Percentiles rank a stretch among this genome's conserved stretches.
Conservation (phyloP, 2,888 invertebrate genomes). For the Drosophila aldrichi region DNA sequence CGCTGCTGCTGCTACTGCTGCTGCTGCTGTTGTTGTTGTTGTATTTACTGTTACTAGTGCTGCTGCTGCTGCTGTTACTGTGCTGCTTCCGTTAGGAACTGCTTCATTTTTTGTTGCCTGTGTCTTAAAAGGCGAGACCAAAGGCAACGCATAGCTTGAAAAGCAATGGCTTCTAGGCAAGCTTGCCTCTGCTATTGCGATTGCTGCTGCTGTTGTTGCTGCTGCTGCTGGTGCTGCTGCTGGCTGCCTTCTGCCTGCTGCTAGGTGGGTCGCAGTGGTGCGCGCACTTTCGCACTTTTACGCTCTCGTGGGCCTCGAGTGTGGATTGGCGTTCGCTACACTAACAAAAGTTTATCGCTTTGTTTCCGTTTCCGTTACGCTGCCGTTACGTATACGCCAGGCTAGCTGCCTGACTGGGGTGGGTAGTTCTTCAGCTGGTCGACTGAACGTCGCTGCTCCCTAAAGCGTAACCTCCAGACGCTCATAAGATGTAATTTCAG, state of each 20-base stretch:
- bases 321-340: slow-evolving; percentile 63
- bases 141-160: slow-evolving; percentile 38
- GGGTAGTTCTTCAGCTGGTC: slow-evolving; percentile 2
- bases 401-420: slow-evolving; percentile 3
- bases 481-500: slow-evolving; percentile 79
- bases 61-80: slow-evolving; percentile 26
- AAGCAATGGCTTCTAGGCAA: slow-evolving; percentile 23
- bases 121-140: slow-evolving; percentile 31
- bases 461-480: slow-evolving; percentile 70
- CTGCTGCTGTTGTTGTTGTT: slow-evolving; percentile 23
- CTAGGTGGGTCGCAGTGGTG: slow-evolving; percentile 33
- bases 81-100: slow-evolving; percentile 51
- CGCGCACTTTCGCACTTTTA: slow-evolving; percentile 72
- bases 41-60: not conserved
- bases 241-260: slow-evolving; percentile 5
- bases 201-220: slow-evolving; percentile 5
- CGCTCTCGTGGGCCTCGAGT: slow-evolving; percentile 68
- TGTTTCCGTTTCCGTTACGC: slow-evolving; percentile 78
- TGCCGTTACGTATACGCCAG: slow-evolving; percentile 54
- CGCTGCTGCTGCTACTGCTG: slow-evolving; percentile 41
- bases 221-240: slow-evolving; percentile 10
- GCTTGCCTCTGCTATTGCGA: not conserved
- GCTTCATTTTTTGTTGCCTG: slow-evolving; percentile 28
- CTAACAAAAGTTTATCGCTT: slow-evolving; percentile 80
- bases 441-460: slow-evolving; percentile 31